These are phyloP conservation scores for Buphagus erythrorhynchus DNA, from an alignment of 2,797 vertebrate genomes.

Conservation along the genomic window DNA sequence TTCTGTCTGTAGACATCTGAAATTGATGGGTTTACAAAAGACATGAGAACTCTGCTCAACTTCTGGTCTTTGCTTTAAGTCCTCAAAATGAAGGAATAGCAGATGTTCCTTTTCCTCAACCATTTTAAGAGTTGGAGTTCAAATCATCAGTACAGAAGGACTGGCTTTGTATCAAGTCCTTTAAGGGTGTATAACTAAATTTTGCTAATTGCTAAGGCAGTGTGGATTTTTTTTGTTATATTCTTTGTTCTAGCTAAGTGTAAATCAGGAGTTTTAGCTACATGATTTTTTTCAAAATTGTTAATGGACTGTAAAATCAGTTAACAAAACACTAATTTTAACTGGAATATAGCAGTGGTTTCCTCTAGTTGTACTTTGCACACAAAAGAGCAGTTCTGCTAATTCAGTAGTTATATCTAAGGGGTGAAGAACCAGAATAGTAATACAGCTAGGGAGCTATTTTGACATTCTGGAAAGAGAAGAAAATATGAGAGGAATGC, in stretches of 20 bases:
- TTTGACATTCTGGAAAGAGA: conserved; percentile 66
- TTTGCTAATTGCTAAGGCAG: neutral
- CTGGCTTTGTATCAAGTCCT: neutral
- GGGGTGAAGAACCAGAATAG: neutral
- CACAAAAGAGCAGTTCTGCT: neutral
- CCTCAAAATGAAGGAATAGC: neutral
- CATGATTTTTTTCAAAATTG: neutral
- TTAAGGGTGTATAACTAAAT: neutral
- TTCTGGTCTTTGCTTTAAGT: neutral
- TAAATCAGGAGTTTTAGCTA: neutral
- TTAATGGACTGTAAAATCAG: neutral
- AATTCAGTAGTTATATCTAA: neutral
- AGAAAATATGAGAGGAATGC: conserved; percentile 74
- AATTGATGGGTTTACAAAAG: neutral
- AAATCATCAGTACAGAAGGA: neutral
- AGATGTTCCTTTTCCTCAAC: neutral
- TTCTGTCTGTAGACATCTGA: neutral
- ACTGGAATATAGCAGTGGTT: neutral
- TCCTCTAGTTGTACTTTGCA: neutral
- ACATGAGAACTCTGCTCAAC: neutral
- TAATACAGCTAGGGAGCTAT: conserved; percentile 53
- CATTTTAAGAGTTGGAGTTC: neutral
- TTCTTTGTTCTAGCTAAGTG: neutral
- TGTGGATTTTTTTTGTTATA: neutral
- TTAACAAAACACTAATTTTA: neutral